Base-by-base conservation (phyloP, 2,113 vertebrate species). In the western clawed frog (Xenopus tropicalis) region DNA sequence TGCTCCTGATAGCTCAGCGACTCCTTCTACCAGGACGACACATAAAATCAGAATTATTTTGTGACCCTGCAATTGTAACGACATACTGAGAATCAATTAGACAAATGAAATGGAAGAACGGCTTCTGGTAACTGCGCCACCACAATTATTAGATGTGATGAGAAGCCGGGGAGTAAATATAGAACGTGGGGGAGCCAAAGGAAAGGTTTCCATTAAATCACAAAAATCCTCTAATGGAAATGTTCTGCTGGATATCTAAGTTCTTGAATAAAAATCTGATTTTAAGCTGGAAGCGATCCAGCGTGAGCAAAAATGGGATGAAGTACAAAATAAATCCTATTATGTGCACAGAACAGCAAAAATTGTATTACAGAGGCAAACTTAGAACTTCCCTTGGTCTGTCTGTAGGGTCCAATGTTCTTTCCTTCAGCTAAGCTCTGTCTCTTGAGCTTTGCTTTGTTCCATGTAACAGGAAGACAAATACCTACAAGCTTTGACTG, bases 11-110 rank as follows among this genome's bases (percentile, higher is more conserved):
- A 85, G 82, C 81, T 87, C 61, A 82, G 84, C 3, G 78, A 82
- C 78, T 89, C 85, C 72, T 82, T 88, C 88, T 88, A 79, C 48
- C 75, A 83, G 81, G 82, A 10, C 78, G 59, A 22, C 77, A 82
- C 3, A 59, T 42, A 24, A 68, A 11, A 54, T 29, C 42, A 69
- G 25, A 69, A 69, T 54, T 25, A 37, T 23, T 42, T 43, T 69
- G 42, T n/a, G 12, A 56, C 61, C 10, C 24, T 10, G 44, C 57
- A 25, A 69, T 48, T 46, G 56, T 68, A 74, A 74, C n/a, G 57
- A 75, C 24, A 69, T 21, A 44, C 72, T 1, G 24, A 52, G 57
- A 25, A 52, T 65, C 72, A 74, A 74, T 74, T 74, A 74, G 72
- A 74, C 23, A 68, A 61, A 74, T 61, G 23, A 48, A 44, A 61